phyloP scores from a whole-genome alignment of 2,113 vertebrate genomes.

The Nyctereutes procyonoides region DNA sequence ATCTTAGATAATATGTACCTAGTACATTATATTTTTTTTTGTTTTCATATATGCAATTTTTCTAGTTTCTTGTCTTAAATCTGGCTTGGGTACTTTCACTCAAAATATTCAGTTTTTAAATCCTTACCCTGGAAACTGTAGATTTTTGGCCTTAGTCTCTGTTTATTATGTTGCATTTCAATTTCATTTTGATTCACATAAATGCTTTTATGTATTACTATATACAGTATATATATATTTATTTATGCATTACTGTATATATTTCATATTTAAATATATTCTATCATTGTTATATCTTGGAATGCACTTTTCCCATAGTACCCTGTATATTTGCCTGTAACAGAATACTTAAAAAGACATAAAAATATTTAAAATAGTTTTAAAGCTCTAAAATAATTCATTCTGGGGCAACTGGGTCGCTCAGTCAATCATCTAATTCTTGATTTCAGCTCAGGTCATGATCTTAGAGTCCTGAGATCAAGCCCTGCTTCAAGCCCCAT shows the following conservation, averaged over 20 bases:
- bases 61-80: background rate
- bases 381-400: background rate
- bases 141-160: background rate
- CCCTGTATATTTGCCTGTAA: background rate
- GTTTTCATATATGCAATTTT: background rate
- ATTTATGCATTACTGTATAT: background rate
- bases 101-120: background rate
- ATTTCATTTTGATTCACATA: background rate
- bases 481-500: no score
- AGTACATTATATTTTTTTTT: background rate
- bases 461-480: no score
- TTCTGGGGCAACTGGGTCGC: background rate
- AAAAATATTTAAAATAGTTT: no score
- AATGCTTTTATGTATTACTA: background rate
- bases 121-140: background rate
- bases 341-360: background rate
- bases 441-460: no score
- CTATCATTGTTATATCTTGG: background rate
- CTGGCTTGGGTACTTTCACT: background rate
- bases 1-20: background rate
- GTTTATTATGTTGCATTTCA: background rate
- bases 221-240: background rate
- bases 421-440: no score
- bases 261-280: background rate
- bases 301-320: background rate